Base-by-base conservation (phyloP, 2,888 invertebrate genomes). In the Spodoptera picta region DNA sequence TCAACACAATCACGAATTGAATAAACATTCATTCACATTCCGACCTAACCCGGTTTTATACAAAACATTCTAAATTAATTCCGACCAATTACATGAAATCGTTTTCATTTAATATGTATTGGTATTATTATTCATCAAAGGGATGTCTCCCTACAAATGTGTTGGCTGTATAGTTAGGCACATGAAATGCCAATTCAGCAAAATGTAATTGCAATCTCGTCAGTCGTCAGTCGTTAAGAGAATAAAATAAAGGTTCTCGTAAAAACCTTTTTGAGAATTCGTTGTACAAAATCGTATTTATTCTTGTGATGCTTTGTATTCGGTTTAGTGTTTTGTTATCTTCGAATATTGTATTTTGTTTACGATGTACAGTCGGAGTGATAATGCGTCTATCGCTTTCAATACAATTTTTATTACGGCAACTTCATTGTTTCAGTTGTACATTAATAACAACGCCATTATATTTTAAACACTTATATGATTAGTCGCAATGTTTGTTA, bases 161-260 rank as follows among this genome's bases (percentile, higher is more conserved):
- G 48, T 68, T 57, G 41, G 24, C 31, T 62, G 41, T 73, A 49
- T 44, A 59, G 65, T 57, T 42, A 54, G 14, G 47, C 44, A 56
- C 49, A 63, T 69, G 60, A 62, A 73, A 71, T 62, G 59, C 62
- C 69, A 73, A 71, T 73, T 73, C 62, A 24, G 59, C 49, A 61
- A 59, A 69, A 73, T 60, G 63, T 72, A 72, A 72, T 74, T 72
- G 74, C 70, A 74, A 74, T 69, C 69, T 72, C 69, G 71, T 72
- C 74, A 64, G 56, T 69, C 56, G 63, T n/a, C n/a, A n/a, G n/a
- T n/a, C n/a, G 53, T 63, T 48, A 59, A 27, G 42, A 27, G 47
- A 54, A 69, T 73, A 73, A 73, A 71, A 73, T 57, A 68, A 63
- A 60, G 27, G 42, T 51, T 59, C 52, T 63, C 54, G 51, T 46